phyloP scores from a whole-genome alignment of 92 coral and sea anemone species.

The Umimayanthus kanabou region DNA sequence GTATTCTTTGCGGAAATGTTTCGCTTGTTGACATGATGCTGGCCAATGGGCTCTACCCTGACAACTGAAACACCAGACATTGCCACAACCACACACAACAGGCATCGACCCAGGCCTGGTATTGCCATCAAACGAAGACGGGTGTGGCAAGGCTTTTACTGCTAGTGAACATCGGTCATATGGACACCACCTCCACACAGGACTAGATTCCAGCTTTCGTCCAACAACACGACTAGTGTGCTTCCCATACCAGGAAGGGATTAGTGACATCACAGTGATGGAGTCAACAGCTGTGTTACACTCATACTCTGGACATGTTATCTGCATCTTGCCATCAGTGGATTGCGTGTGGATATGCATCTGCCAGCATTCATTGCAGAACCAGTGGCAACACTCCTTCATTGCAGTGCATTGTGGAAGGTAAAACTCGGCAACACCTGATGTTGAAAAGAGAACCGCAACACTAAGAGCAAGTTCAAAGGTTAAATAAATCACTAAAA shows the following conservation, averaged over 20 bases:
- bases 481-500: not conserved
- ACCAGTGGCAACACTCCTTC: slow-evolving; percentile 54
- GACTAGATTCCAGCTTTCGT: slow-evolving; percentile 43
- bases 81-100: slow-evolving; percentile 62
- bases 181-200: slow-evolving; percentile 61
- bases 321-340: slow-evolving; percentile 42
- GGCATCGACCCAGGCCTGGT: slow-evolving; percentile 52
- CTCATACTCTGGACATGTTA: slow-evolving; percentile 55
- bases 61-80: slow-evolving; percentile 68
- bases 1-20: slow-evolving; percentile 50
- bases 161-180: slow-evolving; percentile 51
- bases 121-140: not conserved
- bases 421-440: not conserved
- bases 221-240: slow-evolving; percentile 43
- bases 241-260: slow-evolving; percentile 55
- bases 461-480: not conserved
- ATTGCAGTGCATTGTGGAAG: slow-evolving; percentile 24
- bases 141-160: slow-evolving; percentile 31
- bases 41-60: slow-evolving; percentile 73
- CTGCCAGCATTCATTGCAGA: slow-evolving; percentile 69
- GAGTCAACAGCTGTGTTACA: slow-evolving; percentile 50
- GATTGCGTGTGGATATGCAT: slow-evolving; percentile 40
- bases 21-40: slow-evolving; percentile 62
- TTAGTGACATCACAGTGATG: slow-evolving; percentile 52
- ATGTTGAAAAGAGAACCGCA: not conserved